These are phyloP conservation scores for Habrosyne pyritoides DNA, from an alignment of 2,888 invertebrate species.

Conservation along the genomic window DNA sequence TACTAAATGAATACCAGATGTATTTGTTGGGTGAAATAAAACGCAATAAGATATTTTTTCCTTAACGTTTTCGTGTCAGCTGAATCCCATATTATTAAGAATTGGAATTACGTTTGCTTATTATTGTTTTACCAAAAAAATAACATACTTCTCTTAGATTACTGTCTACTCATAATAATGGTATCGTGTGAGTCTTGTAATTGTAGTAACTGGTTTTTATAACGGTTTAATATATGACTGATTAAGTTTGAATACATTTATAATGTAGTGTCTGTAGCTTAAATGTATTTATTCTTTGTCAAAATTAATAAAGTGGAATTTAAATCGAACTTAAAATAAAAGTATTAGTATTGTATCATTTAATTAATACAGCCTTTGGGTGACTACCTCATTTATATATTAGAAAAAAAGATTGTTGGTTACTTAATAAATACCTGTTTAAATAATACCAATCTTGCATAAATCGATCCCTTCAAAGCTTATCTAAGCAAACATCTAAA, in stretches of 20 bases:
- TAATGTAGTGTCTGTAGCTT: too few relatives aligned
- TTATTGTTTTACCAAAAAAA: background rate
- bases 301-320: too few relatives aligned
- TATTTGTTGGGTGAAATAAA: background rate
- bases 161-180: background rate
- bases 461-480: background rate
- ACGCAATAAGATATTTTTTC: background rate
- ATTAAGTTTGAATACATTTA: too few relatives aligned
- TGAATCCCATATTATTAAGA: background rate
- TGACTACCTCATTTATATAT: too few relatives aligned
- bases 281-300: background rate
- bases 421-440: too few relatives aligned
- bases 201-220: too few relatives aligned
- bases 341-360: too few relatives aligned
- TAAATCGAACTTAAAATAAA: too few relatives aligned
- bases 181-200: background rate
- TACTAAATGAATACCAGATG: background rate
- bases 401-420: too few relatives aligned
- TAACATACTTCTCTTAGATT: background rate
- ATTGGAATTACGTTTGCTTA: background rate
- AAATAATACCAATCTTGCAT: background rate
- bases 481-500: background rate
- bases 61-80: conserved; percentile 1
- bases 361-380: too few relatives aligned
- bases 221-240: too few relatives aligned